Conservation (phyloP, 2,797 vertebrate genomes). For the Cryptoprocta ferox region DNA sequence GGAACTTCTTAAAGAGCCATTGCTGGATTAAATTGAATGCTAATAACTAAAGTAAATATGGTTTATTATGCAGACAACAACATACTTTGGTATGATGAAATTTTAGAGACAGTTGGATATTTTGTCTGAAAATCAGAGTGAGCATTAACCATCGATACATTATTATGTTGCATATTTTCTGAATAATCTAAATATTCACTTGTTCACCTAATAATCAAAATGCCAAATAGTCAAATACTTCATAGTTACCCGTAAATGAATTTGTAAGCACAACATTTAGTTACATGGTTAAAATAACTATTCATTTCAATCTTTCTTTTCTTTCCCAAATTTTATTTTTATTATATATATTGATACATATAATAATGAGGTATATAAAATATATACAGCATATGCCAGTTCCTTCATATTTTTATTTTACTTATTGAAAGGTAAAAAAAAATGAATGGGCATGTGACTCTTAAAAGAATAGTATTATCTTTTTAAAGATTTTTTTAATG, state of each 20-base stretch:
- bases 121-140: background rate
- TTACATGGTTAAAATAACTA: background rate
- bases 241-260: background rate
- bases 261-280: background rate
- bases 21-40: background rate
- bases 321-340: background rate
- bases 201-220: slow-evolving; percentile 19
- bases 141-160: background rate
- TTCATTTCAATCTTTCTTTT: background rate
- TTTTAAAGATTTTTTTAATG: background rate
- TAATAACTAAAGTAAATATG: background rate
- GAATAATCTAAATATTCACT: background rate
- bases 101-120: background rate
- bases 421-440: background rate
- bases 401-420: slow-evolving; percentile 18
- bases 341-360: background rate
- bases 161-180: background rate
- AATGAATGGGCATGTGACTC: background rate
- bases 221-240: background rate
- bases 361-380: background rate
- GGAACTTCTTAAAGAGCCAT: background rate
- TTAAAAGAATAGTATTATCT: background rate
- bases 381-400: background rate
- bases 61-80: background rate
- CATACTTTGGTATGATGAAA: background rate